These are phyloP conservation scores for Phortica magna DNA, from an alignment of 2,888 invertebrate species.

Conservation along the genomic window DNA sequence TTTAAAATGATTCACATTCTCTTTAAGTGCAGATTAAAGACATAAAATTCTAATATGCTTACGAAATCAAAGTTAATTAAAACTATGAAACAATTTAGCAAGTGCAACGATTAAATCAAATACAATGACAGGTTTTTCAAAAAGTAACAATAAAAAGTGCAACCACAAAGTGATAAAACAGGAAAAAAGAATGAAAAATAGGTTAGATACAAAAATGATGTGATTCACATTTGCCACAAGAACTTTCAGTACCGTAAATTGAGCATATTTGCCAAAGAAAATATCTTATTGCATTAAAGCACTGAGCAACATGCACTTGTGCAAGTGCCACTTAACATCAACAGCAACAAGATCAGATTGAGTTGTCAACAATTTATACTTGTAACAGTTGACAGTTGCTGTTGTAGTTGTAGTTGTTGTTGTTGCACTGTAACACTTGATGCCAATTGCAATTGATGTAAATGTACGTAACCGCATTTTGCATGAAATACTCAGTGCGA, in stretches of 20 bases:
- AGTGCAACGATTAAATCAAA: not conserved
- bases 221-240: not conserved
- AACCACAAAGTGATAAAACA: not conserved
- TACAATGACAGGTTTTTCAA: not conserved
- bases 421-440: not conserved
- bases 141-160: not conserved
- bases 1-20: too few relatives aligned
- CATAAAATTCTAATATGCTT: too few relatives aligned
- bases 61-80: too few relatives aligned
- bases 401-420: not conserved
- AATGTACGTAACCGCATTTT: not conserved
- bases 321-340: not conserved
- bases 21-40: too few relatives aligned
- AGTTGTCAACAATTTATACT: constrained; percentile 28
- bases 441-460: constrained; percentile 13
- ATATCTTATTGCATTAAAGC: constrained; percentile 3
- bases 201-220: too few relatives aligned
- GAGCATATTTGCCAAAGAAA: not conserved
- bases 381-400: not conserved
- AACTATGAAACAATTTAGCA: not conserved
- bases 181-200: not conserved
- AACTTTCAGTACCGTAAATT: not conserved
- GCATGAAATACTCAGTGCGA: constrained; percentile 2
- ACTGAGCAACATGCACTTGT: not conserved
- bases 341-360: not conserved